A percentile compares a stretch with the other conserved stretches of the same genome.
These are phyloP conservation scores for Pseudococcus viburni DNA, from an alignment of 2,888 invertebrate genomes.

Conservation along the genomic window DNA sequence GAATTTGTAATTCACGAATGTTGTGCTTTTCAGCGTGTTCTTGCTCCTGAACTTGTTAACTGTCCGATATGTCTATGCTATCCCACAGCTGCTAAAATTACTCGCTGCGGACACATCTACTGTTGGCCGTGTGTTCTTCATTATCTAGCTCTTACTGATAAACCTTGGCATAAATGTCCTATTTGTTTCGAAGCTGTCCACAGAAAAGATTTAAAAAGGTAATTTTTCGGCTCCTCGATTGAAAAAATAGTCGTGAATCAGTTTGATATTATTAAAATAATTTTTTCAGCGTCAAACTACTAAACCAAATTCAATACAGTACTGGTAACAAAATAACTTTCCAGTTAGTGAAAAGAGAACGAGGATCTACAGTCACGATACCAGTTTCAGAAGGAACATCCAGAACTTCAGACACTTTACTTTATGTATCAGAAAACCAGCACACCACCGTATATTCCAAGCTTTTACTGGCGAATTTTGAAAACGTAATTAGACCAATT, in stretches of 20 bases:
- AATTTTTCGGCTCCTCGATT: not conserved
- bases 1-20: not conserved
- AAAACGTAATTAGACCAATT: conserved; percentile 74
- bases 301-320: conserved; percentile 74
- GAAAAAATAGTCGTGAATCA: not conserved
- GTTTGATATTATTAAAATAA: conserved; percentile 28
- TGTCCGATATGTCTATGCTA: conserved; percentile 95
- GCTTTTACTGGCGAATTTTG: conserved; percentile 80
- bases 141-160: conserved; percentile 89
- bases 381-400: conserved; percentile 72
- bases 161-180: conserved; percentile 88
- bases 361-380: conserved; percentile 75
- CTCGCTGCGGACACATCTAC: conserved; percentile 94
- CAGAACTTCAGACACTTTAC: conserved; percentile 69
- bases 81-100: conserved; percentile 91
- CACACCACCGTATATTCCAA: conserved; percentile 80
- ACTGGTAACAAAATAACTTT: conserved; percentile 82
- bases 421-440: conserved; percentile 73
- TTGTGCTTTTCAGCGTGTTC: conserved; percentile 74
- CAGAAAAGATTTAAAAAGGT: conserved; percentile 88
- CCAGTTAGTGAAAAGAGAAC: conserved; percentile 87
- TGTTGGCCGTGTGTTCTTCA: conserved; percentile 97
- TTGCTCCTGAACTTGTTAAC: conserved; percentile 78
- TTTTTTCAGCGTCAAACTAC: conserved; percentile 76
- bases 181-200: conserved; percentile 90